Percentiles rank a stretch among this genome's conserved stretches.
Evolutionary conservation across 92 coral and sea anemone species (phyloP).

Genomic region (Phymanthus crucifer): DNA sequence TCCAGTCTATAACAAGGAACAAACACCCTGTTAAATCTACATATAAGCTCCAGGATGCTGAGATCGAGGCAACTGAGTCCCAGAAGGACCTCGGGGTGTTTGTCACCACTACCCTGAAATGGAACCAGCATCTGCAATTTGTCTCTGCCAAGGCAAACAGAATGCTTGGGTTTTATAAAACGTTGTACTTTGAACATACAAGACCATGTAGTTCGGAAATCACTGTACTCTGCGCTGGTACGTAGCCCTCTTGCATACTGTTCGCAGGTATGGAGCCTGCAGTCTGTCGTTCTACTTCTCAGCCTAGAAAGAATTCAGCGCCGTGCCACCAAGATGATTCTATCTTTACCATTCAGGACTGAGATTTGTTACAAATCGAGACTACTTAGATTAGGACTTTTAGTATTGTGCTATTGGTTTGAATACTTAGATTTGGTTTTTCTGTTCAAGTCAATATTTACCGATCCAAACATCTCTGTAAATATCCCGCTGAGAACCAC

Average conservation of each 20-base stretch:
- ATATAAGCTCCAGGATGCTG: no score
- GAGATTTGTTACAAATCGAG: conserved; percentile 3
- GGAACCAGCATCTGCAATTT: conserved; percentile 26
- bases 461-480: not conserved
- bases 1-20: no score
- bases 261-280: conserved; percentile 40
- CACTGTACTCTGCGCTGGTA: conserved; percentile 37
- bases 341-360: not conserved
- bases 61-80: no score
- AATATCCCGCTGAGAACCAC: no score
- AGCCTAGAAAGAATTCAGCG: conserved; percentile 10
- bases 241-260: conserved; percentile 38
- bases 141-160: conserved; percentile 30
- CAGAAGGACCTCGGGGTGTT: conserved; percentile 43
- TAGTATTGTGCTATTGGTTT: conserved; percentile 1
- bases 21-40: not conserved
- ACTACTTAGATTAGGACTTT: not conserved
- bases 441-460: not conserved
- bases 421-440: not conserved
- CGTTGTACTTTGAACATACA: no score
- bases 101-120: conserved; percentile 28
- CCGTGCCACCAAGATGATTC: conserved; percentile 1
- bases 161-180: conserved; percentile 39
- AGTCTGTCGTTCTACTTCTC: conserved; percentile 24
- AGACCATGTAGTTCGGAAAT: not conserved